These are phyloP conservation scores for Columbina picui DNA, from an alignment of 2,113 vertebrate species.

Conservation along the genomic window DNA sequence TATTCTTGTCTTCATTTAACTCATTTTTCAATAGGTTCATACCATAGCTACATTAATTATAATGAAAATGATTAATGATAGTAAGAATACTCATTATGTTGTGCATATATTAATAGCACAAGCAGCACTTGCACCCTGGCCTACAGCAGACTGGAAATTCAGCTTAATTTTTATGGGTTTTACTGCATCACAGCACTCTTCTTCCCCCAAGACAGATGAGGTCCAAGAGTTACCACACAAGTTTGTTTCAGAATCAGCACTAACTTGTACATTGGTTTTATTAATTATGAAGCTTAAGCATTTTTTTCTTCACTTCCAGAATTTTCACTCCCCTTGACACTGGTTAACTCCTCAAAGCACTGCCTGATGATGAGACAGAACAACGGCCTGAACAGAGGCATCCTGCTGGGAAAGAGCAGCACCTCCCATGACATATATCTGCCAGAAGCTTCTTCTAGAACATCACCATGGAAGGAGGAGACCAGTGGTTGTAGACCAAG, in stretches of 20 bases:
- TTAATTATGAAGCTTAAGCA: neutral
- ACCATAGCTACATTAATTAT: neutral
- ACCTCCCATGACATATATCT: neutral
- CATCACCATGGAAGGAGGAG: neutral
- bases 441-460: neutral
- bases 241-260: neutral
- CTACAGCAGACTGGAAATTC: neutral
- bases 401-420: neutral
- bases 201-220: neutral
- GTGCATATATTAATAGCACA: neutral
- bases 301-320: neutral
- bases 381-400: neutral
- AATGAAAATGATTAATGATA: slow-evolving; percentile 10
- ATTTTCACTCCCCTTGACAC: neutral
- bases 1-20: neutral
- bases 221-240: neutral
- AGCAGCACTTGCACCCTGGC: neutral
- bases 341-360: neutral
- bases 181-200: neutral
- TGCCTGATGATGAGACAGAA: rapidly evolving
- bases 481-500: neutral
- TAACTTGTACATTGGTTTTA: neutral
- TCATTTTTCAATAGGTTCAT: neutral
- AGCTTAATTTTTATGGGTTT: neutral
- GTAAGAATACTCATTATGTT: neutral